Evolutionary conservation across 2,797 vertebrate genomes (phyloP), one percentile per base, ranked within the genome.

Genomic region (Platyrinchus mystaceus): DNA sequence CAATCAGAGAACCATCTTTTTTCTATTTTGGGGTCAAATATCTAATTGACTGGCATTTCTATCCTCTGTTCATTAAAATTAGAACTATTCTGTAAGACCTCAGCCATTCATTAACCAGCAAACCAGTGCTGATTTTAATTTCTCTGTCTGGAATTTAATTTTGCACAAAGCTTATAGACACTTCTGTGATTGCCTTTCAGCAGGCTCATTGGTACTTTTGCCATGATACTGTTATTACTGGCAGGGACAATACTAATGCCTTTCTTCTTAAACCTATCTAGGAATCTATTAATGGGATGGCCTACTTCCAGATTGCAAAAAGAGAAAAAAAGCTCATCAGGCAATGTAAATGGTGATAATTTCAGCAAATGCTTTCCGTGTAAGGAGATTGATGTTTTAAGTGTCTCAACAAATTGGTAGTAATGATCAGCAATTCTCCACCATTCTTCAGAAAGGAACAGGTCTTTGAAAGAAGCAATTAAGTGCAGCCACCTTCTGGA

Each of bases 361-460:
- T 96, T 95, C 94, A 93, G 60, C 81, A 81, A 90, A 93, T 60
- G 58, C 69, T 78, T 90, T 89, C 63, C 63, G 12, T 90, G 52
- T 84, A 36, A 86, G 80, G 87, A 93, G 89, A 88, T 50, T 73
- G 92, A 96, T 95, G 66, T 84, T 96, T 91, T 84, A 94, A 94
- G 88, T 87, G 69, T 94, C 93, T 93, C 36, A 26, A 74, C 90
- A 95, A 95, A 94, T 91, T 92, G 84, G 68, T 87, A 90, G 69
- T 94, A 92, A 91, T 85, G 59, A 93, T 93, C 53, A 76, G 91
- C 75, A 85, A 52, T 96, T 94, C 74, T 63, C 85, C 75, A 53
- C 55, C 36, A 62, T 91, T 88, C 62, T 94, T 96, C 84, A 81
- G 71, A 66, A 50, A 87, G 67, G 58, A 87, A 64, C 1, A 19